Base-by-base conservation (phyloP, 2,888 invertebrate genomes). In the Nomada hirtipes region DNA sequence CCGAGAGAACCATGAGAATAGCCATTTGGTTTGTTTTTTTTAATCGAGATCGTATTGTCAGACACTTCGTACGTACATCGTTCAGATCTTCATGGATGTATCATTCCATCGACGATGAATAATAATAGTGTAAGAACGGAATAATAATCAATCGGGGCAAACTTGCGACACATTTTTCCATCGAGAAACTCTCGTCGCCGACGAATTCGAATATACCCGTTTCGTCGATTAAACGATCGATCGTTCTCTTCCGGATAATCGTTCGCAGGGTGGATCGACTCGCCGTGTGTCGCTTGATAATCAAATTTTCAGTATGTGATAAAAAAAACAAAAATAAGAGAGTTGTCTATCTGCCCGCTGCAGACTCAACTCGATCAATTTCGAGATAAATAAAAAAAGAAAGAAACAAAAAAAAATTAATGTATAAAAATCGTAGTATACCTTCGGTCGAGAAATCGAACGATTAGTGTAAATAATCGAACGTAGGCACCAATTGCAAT, bases 51-150 rank as follows among this genome's bases (percentile, higher is more conserved):
- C 57, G 47, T 55, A 59, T 23, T 65, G 29, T 73, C 23, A 42
- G 36, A 55, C 13, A n/a, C n/a, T 59, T 55, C 26, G 26, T 26
- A 69, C 47, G 61, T 26, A 59, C 47, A 55, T 36, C 10, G 36
- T 42, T 50, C 18, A 29, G 26, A 57, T 47, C 18, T 7, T 47
- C 23, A 13, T 7, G 10, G 26, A 61, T 70, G n/a, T 23, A 71
- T 76, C 36, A n/a, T 29, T 18, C 23, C 2, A n/a, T 57, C 64
- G 18, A 59, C 36, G 59, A 70, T 79, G 74, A n/a, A 74, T 78
- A 50, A 50, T 67, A 4, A 20, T 36, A 36, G 1, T 23, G 59
- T 15, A 7, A 44, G 44, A 13, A 60, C 15, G 50, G 9, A 65
- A 47, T 18, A 57, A 47, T 23, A 47, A 47, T 15, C 15, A 3